Evolutionary conservation across 2,888 invertebrate genomes (phyloP).

Genomic region (Petrolisthes cinctipes): DNA sequence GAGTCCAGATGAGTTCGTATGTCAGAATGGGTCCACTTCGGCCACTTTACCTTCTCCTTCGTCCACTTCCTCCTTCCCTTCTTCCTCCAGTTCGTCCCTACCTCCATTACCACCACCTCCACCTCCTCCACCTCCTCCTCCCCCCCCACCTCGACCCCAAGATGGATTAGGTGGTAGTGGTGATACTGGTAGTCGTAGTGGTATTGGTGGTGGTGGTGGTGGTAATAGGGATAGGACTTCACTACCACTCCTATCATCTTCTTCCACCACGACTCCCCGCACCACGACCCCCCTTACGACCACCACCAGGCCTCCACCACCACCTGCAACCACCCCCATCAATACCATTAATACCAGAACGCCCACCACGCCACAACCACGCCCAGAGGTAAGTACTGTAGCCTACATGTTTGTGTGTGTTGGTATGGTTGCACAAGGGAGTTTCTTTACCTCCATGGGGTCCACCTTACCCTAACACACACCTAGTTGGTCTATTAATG

Average conservation of each 20-base stretch:
- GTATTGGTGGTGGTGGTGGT: too few relatives aligned
- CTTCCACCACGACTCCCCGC: background rate
- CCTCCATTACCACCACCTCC: slow-evolving; percentile 15
- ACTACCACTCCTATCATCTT: background rate
- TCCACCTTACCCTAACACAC: too few relatives aligned
- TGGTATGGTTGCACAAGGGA: too few relatives aligned
- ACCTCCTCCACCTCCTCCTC: slow-evolving; percentile 2
- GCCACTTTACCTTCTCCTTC: too few relatives aligned
- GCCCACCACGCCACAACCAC: too few relatives aligned
- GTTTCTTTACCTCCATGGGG: too few relatives aligned
- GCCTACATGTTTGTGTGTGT: too few relatives aligned
- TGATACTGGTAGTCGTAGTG: too few relatives aligned
- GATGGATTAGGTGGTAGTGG: background rate
- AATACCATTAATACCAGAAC: slow-evolving; percentile 66
- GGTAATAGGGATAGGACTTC: too few relatives aligned
- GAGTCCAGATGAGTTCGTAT: slow-evolving; percentile 76
- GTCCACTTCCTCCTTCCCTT: background rate
- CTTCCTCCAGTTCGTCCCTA: too few relatives aligned
- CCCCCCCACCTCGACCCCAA: background rate
- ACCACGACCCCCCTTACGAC: slow-evolving; percentile 40
- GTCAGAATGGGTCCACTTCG: slow-evolving; percentile 19
- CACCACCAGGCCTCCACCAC: slow-evolving; percentile 20
- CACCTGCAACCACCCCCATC: slow-evolving; percentile 67
- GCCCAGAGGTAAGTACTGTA: too few relatives aligned
- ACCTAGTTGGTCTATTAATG: too few relatives aligned